Conservation (phyloP, 2,113 vertebrate genomes). For the Chunga burmeisteri region DNA sequence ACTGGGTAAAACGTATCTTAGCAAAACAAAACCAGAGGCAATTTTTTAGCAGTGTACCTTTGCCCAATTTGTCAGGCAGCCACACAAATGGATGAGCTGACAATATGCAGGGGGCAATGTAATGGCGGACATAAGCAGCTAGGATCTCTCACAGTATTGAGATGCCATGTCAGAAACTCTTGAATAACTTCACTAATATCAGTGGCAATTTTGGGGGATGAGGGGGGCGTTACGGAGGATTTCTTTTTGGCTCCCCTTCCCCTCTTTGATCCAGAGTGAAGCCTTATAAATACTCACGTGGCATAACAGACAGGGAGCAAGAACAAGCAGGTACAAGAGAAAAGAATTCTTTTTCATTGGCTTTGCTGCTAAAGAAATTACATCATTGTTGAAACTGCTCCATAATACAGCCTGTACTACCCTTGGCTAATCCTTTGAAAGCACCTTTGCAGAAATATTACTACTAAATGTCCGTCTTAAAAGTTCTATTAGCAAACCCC, state of each 20-base stretch:
- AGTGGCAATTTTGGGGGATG: not conserved
- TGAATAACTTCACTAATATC: not conserved
- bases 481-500: not conserved
- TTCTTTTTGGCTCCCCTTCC: not conserved
- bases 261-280: not conserved
- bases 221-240: not conserved
- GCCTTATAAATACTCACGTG: not conserved
- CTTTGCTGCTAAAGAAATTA: not conserved
- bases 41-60: not conserved
- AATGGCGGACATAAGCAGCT: not conserved
- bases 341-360: not conserved
- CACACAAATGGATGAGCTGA: not conserved
- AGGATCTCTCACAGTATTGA: not conserved
- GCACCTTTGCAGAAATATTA: not conserved
- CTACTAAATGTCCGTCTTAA: not conserved
- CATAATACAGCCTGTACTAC: not conserved
- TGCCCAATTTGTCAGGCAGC: not conserved
- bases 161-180: not conserved
- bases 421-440: not conserved
- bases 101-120: accelerated
- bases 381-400: not conserved
- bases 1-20: accelerated
- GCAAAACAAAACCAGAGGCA: not conserved
- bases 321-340: not conserved
- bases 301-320: not conserved